Percentiles rank a stretch among this genome's conserved stretches.
phyloP scores from a whole-genome alignment of 2,113 vertebrate genomes.

The Talpa occidentalis region DNA sequence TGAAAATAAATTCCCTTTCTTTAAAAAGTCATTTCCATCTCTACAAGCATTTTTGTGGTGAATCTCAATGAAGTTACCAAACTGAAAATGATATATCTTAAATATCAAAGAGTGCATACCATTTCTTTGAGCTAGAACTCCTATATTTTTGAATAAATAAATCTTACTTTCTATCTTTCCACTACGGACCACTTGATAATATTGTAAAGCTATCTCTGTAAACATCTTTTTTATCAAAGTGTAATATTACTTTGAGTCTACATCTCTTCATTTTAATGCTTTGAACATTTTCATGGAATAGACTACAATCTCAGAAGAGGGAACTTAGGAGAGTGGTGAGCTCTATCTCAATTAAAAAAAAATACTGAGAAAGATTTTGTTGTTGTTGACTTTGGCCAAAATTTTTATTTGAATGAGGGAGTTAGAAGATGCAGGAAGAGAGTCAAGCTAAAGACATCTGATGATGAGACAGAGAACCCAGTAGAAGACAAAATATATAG shows the following conservation, averaged over 20 bases:
- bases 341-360: not conserved
- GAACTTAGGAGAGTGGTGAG: not conserved
- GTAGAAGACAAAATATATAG: not conserved
- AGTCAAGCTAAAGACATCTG: not conserved
- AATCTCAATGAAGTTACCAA: not conserved
- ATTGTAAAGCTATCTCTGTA: not conserved
- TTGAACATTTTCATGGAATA: conserved; percentile 35
- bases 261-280: not conserved
- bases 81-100: not conserved
- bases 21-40: conserved; percentile 1
- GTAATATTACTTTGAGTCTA: conserved; percentile 39
- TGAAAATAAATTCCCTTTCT: conserved; percentile 44
- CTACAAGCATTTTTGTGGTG: conserved; percentile 15
- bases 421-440: not conserved
- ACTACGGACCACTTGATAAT: not conserved
- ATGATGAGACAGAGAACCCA: conserved; percentile 37
- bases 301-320: conserved; percentile 50
- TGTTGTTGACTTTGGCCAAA: not conserved
- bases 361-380: not conserved
- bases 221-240: conserved; percentile 3
- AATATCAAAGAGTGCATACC: conserved; percentile 10
- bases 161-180: not conserved
- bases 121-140: not conserved
- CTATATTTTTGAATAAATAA: not conserved
- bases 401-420: not conserved